Conservation (phyloP, 2,797 vertebrate genomes). For the Hydrophis major region DNA sequence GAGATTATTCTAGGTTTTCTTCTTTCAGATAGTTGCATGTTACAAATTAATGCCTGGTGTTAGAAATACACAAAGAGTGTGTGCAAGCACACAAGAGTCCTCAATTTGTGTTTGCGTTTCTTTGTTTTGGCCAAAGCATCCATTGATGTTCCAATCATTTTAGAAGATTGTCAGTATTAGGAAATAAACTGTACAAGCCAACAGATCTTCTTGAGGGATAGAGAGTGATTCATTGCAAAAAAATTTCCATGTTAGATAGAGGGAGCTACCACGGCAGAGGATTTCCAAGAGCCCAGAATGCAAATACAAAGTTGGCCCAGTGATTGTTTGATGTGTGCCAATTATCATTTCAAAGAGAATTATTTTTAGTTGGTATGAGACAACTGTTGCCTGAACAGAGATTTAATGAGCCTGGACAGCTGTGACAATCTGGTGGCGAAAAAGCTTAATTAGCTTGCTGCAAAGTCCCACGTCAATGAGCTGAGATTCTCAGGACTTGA, state of each 20-base stretch:
- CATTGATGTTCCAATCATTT: background rate
- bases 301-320: slow-evolving; percentile 1
- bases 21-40: slow-evolving; percentile 11
- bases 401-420: slow-evolving; percentile 61
- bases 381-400: slow-evolving; percentile 47
- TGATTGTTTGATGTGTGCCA: slow-evolving; percentile 50
- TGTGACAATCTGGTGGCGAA: slow-evolving; percentile 54
- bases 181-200: background rate
- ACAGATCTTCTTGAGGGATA: background rate
- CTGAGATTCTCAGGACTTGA: slow-evolving; percentile 58
- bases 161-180: background rate
- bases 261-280: slow-evolving; percentile 6
- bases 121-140: background rate
- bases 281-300: slow-evolving; percentile 33
- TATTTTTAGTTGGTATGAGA: slow-evolving; percentile 41
- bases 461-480: slow-evolving; percentile 22
- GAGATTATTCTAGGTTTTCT: background rate
- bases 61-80: background rate
- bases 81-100: background rate
- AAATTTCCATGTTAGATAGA: background rate
- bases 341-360: slow-evolving; percentile 61
- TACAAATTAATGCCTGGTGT: background rate
- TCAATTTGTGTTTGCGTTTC: background rate
- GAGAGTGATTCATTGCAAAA: background rate
- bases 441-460: slow-evolving; percentile 61